Base-by-base conservation (phyloP, 2,113 vertebrate species). In the Sceloporus undulatus region DNA sequence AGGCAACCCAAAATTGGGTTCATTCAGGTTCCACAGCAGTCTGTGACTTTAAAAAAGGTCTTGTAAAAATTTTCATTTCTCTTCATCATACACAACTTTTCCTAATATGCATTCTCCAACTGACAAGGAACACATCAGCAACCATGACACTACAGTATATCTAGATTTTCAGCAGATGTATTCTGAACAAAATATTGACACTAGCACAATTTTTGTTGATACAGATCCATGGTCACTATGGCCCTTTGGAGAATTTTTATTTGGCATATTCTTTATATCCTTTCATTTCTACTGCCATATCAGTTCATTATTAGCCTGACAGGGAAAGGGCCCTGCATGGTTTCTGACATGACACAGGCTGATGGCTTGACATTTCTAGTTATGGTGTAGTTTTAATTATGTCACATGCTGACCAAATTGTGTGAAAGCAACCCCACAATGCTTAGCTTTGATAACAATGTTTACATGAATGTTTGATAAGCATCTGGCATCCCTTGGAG, bases 391-490 rank as follows among this genome's bases (percentile, higher is more conserved):
- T 1, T 73, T 95, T 96, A 96, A 95, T 94, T 95, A 94, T 90
- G 91, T 91, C 95, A 90, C 95, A 92, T 87, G 92, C 89, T 96
- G 95, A 95, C 95, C 96, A 89, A 93, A 91, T 92, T 77, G 66
- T 90, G 66, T 87, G 79, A 86, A 96, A 85, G 75, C 89, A 90
- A 89, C 85, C 90, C 56, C 89, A 94, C 90, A 92, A 94, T 95
- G 85, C 89, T 85, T 8, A 92, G 92, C 91, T 97, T 95, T 95
- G 93, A 94, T 92, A 95, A 27, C 68, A 82, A 75, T 96, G 92
- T 96, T 97, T 96, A 94, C 95, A 96, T 95, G 92, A 97, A 97
- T 96, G 94, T 96, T 97, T 96, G 96, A 96, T 97, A 96, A 97
- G 95, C 94, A 95, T 96, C 96, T 96, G 95, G 94, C 95, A 96